Base-by-base conservation (phyloP, 2,797 vertebrate species). In the Prionace glauca region DNA sequence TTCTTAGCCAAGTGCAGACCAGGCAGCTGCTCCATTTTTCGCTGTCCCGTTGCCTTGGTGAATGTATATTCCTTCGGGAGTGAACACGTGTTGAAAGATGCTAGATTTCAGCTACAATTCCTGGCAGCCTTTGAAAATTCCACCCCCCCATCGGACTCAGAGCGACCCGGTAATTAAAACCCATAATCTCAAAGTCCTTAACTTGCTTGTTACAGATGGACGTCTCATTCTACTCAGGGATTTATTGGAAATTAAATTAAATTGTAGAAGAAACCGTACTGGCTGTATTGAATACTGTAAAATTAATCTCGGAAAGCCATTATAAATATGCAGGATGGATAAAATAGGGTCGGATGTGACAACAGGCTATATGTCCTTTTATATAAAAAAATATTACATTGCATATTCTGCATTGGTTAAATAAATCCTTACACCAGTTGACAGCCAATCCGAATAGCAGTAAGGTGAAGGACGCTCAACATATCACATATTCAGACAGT, bases 1-100 rank as follows among this genome's bases (percentile, higher is more conserved):
- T 62, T 36, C 65, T 11, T 92, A n/a, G 90, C 62, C 62, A 92
- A 92, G 90, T 92, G n/a, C 90, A 92, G n/a, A 22, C 14, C 62
- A 92, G 62, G 36, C 65, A 92, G 90, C 90, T 67, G 90, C n/a
- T 92, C 62, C n/a, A 92, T 92, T 92, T 92, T 92, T 69, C 18
- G 62, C 62, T 36, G 90, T 72, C 67, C 69, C 3, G 93, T 94
- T 94, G 93, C 93, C 93, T 94, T 45, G 93, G 93, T 94, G 93
- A 94, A 94, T 94, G 41, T 74, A 45, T 71, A 94, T 72, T 94
- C 69, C 93, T 94, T 56, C 26, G 93, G 69, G 93, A 50, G 67
- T 32, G 93, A 74, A 32, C 93, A 94, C 69, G 93, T 94, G 93
- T 56, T 45, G 69, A 32, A 32, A 50, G 69, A 72, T 45, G 69